phyloP scores from a whole-genome alignment of 1,140 invertebrate species.

The Scaptomyza hsui region DNA sequence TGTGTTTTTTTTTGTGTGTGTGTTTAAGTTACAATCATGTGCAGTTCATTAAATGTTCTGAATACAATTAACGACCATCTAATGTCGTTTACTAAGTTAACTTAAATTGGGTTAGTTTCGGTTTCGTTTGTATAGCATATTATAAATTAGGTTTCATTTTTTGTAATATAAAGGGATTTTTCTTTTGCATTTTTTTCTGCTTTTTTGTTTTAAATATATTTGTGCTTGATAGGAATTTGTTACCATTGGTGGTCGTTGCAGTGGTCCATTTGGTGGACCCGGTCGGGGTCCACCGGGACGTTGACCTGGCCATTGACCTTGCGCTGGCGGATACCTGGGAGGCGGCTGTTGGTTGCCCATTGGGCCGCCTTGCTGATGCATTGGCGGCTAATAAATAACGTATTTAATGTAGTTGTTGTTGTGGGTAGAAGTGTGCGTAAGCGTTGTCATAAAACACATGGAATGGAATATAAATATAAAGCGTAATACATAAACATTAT shows the following conservation, averaged over 20 bases:
- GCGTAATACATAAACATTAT: slow-evolving; percentile 77
- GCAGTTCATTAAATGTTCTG: slow-evolving; percentile 72
- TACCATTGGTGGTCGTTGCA: slow-evolving; percentile 89
- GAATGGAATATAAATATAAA: slow-evolving; percentile 80
- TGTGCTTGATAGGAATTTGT: slow-evolving; percentile 68
- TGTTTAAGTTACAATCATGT: slow-evolving; percentile 48
- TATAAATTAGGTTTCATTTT: slow-evolving; percentile 38
- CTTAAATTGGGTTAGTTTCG: slow-evolving; percentile 69
- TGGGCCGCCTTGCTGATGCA: slow-evolving; percentile 81
- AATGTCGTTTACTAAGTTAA: slow-evolving; percentile 64
- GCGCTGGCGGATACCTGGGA: slow-evolving; percentile 83
- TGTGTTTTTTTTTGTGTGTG: slow-evolving; percentile 4
- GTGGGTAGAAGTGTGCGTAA: slow-evolving; percentile 73
- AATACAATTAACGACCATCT: slow-evolving; percentile 67
- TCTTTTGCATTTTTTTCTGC: slow-evolving; percentile 27
- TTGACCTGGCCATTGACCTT: slow-evolving; percentile 85
- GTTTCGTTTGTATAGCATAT: slow-evolving; percentile 26
- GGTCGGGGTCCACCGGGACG: slow-evolving; percentile 89
- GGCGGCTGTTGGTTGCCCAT: slow-evolving; percentile 85
- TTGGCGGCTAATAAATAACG: slow-evolving; percentile 77
- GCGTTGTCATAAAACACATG: slow-evolving; percentile 78
- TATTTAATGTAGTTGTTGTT: slow-evolving; percentile 70
- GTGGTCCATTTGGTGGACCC: slow-evolving; percentile 86
- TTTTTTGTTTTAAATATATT: slow-evolving; percentile 11
- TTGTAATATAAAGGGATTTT: slow-evolving; percentile 28